Evolutionary conservation across 2,797 vertebrate species (phyloP).

Genomic region (Pipistrellus nathusii): DNA sequence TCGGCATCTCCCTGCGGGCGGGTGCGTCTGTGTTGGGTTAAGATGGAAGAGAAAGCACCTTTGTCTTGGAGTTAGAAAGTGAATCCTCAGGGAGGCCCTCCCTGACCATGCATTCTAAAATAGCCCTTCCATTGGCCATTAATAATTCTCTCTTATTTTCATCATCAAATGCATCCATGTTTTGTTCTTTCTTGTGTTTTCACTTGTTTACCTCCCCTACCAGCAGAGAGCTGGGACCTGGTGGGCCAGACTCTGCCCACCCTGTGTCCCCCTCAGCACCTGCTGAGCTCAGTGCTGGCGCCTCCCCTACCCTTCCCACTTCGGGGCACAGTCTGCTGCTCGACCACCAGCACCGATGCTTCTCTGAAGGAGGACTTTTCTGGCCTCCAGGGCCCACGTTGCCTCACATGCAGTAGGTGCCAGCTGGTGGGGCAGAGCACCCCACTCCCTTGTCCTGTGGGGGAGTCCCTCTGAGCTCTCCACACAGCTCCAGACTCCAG

Average conservation of each 20-base stretch:
- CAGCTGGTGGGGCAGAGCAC: too few species aligned
- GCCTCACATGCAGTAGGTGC: too few species aligned
- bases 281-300: not conserved
- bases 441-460: rapidly evolving
- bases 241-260: rapidly evolving
- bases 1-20: not conserved
- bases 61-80: not conserved
- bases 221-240: not conserved
- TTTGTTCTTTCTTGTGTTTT: not conserved
- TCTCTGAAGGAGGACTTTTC: not conserved
- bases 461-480: not conserved
- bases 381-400: not conserved
- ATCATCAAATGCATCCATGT: not conserved
- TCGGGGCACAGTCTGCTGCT: not conserved
- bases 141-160: not conserved
- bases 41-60: not conserved
- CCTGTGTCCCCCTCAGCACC: not conserved
- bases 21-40: not conserved
- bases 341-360: rapidly evolving
- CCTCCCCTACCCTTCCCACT: too few species aligned
- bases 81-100: not conserved
- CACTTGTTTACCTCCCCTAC: not conserved
- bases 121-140: not conserved
- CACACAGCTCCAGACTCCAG: not conserved
- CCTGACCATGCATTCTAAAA: not conserved